Evolutionary conservation across 2,888 invertebrate species (phyloP).

Genomic region (Tachina lurida): DNA sequence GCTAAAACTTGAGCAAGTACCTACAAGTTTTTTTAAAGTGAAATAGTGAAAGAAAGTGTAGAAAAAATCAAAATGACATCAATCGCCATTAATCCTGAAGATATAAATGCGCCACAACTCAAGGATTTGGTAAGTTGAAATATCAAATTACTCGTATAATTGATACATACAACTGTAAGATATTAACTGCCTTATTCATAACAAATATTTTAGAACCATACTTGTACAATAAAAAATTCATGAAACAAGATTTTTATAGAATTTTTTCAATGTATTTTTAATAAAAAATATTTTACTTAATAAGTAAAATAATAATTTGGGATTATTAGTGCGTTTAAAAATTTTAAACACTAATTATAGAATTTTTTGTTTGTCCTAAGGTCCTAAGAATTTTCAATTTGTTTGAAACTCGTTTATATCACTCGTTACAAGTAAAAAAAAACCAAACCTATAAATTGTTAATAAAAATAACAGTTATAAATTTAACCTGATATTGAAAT

Average conservation of each 20-base stretch:
- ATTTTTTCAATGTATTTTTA: too few species aligned
- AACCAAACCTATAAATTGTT: neutral
- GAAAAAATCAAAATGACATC: conserved; percentile 76
- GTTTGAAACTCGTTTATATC: neutral
- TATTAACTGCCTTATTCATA: neutral
- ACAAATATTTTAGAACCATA: too few species aligned
- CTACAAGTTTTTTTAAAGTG: conserved; percentile 5
- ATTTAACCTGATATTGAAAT: neutral
- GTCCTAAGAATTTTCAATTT: neutral
- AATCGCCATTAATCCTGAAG: conserved; percentile 76
- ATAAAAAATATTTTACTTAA: too few species aligned
- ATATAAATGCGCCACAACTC: conserved; percentile 76
- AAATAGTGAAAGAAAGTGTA: neutral
- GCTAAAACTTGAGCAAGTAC: neutral
- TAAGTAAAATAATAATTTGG: too few species aligned
- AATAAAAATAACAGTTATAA: neutral
- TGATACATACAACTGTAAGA: neutral
- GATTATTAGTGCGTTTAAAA: too few species aligned
- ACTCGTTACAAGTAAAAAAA: neutral
- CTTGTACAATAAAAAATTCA: too few species aligned
- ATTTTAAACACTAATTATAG: too few species aligned
- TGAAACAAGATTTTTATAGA: too few species aligned
- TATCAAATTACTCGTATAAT: neutral
- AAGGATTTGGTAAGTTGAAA: conserved; percentile 78
- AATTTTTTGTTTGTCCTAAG: too few species aligned